Base-by-base conservation (phyloP, 2,797 vertebrate species). In the Bryconaethiops microstoma region DNA sequence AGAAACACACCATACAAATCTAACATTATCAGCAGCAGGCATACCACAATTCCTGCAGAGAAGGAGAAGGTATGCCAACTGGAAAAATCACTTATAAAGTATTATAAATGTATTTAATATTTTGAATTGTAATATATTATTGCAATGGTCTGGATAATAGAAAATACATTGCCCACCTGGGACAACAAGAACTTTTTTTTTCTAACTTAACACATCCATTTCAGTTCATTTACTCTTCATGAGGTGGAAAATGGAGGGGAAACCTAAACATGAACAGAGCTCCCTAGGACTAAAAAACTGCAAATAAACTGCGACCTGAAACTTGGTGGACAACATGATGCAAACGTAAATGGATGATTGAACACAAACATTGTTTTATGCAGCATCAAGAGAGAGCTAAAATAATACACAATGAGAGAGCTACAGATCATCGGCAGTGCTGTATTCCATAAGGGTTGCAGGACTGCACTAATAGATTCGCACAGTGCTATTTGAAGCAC, bases 1-100 rank as follows among this genome's bases (percentile, higher is more conserved):
- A 86, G 0, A 86, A 40, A 72, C 67, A 65, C 35, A 68, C 7
- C 13, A 35, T 13, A 13, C 68, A 80, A 35, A 69, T 21, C 42
- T 14, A 17, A 65, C 14, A 35, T 29, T 19, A 39, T 65, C 14
- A 65, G 17, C 29, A 29, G 1, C 1, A 29, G 29, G 29, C 29
- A 1, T 29, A 29, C 3, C 29, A 29, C 29, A 29, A 29, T 29
- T 1, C 29, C 29, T 29, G 29, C 29, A 29, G 29, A 29, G 29
- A 29, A 29, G 29, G 29, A 29, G 29, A 29, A 29, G 29, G 3
- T 29, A 29, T 29, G 3, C 29, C 29, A 29, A 29, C 29, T 29
- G 29, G 29, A 29, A 29, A 29, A 29, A 29, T 1, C 1, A 29
- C 1, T 3, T 3, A 1, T 29, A 3, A 1, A 29, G 3, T 1